Evolutionary conservation across 1,140 invertebrate species (phyloP), one percentile per base, ranked within the genome.

Genomic region (Trichomalopsis sarcophagae): DNA sequence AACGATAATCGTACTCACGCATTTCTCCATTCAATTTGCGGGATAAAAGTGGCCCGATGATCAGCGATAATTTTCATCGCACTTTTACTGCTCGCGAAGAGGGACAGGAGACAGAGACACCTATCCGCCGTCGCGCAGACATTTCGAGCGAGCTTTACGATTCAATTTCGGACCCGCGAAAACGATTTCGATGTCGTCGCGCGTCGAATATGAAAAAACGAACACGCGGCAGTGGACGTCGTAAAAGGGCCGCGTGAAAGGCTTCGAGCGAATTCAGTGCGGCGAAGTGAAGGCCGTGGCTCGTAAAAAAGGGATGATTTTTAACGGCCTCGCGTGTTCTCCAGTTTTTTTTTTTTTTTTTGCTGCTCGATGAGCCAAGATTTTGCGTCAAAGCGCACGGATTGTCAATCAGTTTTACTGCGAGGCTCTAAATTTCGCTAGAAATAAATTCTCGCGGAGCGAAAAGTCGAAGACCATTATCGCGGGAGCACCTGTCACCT

Each of bases 91-190:
- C 9, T 50, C 44, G 44, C 9, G 44, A 47, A 47, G 44, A 47
- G 44, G 9, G 10, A 47, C 13, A 55, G 14, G 69, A 27, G 11
- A 27, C 3, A 0, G 69, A 33, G 14, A 73, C 27, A 73, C 27
- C 27, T 11, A 17, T 10, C 10, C 17, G 0, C 69, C 33, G 5
- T 33, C 33, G 33, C 33, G 33, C 36, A 76, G 23, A 76, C 4
- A 77, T 23, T 79, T 68, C 17, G 11, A 79, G n/a, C 50, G 21
- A 50, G 55, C 33, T 79, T 62, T 79, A 79, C 77, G 77, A 79
- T 79, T 66, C 47, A 66, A 79, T 79, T 79, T 79, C 14, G 55
- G 36, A 1, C 11, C 10, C 2, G 75, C 40, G 14, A 27, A 77
- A 77, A 77, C 33, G 55, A 79, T 66, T 79, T 79, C 6, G 4